These are phyloP conservation scores for Brachionus asplanchnoidis DNA, from an alignment of 1,140 invertebrate species.

Conservation along the genomic window DNA sequence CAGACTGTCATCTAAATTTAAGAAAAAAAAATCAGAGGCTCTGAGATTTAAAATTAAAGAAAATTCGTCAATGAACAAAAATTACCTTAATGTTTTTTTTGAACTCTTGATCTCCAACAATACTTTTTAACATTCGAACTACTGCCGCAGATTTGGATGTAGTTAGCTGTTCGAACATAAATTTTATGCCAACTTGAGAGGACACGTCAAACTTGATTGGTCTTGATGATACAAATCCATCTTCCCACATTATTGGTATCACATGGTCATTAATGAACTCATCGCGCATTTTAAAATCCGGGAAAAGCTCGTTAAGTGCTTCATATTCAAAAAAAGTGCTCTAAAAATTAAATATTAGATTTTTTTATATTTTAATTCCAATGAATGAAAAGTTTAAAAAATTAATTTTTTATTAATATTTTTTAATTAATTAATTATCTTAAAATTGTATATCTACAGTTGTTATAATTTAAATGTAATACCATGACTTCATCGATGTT, in stretches of 20 bases:
- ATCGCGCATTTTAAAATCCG: constrained; percentile 67
- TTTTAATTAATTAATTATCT: too few species aligned
- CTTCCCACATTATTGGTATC: constrained; percentile 34
- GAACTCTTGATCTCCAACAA: constrained; percentile 1
- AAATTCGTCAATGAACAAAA: too few species aligned
- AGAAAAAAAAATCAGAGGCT: too few species aligned
- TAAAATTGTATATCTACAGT: too few species aligned
- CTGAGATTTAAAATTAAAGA: too few species aligned
- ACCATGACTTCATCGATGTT: too few species aligned
- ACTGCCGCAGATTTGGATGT: constrained; percentile 3
- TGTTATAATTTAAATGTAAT: too few species aligned
- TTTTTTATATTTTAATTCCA: neutral
- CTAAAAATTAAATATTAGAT: neutral
- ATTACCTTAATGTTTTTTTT: neutral
- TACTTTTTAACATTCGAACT: constrained; percentile 9
- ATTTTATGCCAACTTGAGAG: neutral
- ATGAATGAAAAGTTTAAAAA: too few species aligned
- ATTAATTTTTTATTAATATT: too few species aligned
- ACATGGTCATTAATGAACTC: constrained; percentile 23
- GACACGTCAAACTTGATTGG: neutral
- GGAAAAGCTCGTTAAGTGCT: constrained; percentile 64
- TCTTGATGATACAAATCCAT: constrained; percentile 16
- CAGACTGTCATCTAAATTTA: neutral
- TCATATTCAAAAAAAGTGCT: constrained; percentile 47
- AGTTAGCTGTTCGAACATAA: neutral